phyloP scores from a whole-genome alignment of 2,797 vertebrate genomes.

The Mormyrops attenuatus region DNA sequence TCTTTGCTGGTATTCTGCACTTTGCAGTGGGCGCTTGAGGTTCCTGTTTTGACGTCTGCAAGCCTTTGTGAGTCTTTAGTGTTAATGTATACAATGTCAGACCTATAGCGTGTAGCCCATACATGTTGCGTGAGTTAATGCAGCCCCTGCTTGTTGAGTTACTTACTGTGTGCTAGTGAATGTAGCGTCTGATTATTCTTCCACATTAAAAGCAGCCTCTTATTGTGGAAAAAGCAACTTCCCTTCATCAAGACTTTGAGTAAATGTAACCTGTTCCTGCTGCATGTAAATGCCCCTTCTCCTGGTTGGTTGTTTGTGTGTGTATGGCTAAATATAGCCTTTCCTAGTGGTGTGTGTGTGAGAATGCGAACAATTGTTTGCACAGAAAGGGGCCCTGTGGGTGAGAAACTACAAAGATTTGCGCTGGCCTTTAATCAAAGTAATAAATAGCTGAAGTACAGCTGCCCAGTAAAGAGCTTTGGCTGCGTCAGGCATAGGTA shows the following conservation, averaged over 20 bases:
- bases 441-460: neutral
- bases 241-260: neutral
- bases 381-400: neutral
- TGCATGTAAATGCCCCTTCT: neutral
- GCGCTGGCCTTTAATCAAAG: neutral
- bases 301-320: neutral
- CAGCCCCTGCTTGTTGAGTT: neutral
- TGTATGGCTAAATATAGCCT: neutral
- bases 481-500: neutral
- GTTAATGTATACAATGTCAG: neutral
- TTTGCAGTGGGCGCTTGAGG: neutral
- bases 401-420: conserved; percentile 3
- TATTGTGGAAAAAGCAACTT: neutral
- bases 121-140: neutral
- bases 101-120: neutral
- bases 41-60: neutral
- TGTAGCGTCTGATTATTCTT: neutral
- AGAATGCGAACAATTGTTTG: neutral
- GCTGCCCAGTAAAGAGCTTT: neutral
- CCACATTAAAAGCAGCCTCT: neutral
- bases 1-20: neutral
- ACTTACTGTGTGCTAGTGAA: neutral
- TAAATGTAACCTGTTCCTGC: neutral
- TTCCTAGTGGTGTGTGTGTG: neutral
- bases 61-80: neutral